Percentiles rank a stretch among this genome's conserved stretches.
phyloP scores from a whole-genome alignment of 2,888 invertebrate genomes.

The Philereme vetulata region DNA sequence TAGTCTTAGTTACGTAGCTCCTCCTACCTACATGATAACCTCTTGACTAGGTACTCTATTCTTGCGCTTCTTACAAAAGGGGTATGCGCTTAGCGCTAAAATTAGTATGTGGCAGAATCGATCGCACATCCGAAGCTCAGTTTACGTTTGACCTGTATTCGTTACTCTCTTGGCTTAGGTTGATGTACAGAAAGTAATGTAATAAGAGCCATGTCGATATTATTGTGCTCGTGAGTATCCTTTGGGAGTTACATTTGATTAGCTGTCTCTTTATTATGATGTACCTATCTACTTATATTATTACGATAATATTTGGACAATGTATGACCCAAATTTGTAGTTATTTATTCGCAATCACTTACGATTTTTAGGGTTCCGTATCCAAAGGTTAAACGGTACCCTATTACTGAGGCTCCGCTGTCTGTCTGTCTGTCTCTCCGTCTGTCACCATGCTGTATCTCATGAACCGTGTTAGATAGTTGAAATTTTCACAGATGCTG shows the following conservation, averaged over 20 bases:
- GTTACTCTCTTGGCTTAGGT: background rate
- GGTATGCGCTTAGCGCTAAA: conserved; percentile 27
- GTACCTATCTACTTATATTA: conserved; percentile 1
- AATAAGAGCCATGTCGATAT: conserved; percentile 15
- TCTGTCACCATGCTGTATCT: too few relatives aligned
- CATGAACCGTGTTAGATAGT: too few relatives aligned
- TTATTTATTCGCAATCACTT: too few relatives aligned
- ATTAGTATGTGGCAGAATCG: conserved; percentile 29
- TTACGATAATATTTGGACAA: background rate
- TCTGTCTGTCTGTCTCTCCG: too few relatives aligned
- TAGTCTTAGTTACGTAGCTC: too few relatives aligned
- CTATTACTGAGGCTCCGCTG: background rate
- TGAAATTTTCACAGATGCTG: too few relatives aligned
- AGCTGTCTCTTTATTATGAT: conserved; percentile 11
- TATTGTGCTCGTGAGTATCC: conserved; percentile 14
- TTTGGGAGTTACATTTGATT: conserved; percentile 19
- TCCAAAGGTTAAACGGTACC: background rate
- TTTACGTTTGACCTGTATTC: conserved; percentile 33
- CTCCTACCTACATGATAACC: background rate
- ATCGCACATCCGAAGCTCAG: conserved; percentile 18
- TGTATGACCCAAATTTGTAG: background rate
- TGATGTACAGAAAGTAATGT: conserved; percentile 2
- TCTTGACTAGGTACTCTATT: conserved; percentile 11
- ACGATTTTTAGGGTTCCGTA: background rate
- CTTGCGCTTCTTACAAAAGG: conserved; percentile 12